A percentile compares a stretch with the other conserved stretches of the same genome.
phyloP scores from a whole-genome alignment of 2,888 invertebrate genomes.

The Dicyrtomina minuta region DNA sequence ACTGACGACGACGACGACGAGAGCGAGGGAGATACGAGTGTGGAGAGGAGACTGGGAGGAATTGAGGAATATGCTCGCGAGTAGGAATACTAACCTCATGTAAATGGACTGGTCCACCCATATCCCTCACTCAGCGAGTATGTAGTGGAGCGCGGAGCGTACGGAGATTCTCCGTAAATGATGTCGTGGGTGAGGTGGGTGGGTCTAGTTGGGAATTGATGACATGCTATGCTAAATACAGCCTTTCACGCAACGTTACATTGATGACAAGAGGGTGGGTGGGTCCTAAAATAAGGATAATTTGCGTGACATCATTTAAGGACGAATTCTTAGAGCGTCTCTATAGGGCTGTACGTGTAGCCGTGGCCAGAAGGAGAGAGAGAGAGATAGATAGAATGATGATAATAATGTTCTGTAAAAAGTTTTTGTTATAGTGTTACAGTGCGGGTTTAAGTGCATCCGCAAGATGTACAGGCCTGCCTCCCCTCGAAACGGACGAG shows the following conservation, averaged over 20 bases:
- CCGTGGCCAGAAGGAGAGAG: not conserved
- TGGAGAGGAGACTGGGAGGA: not conserved
- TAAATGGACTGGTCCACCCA: conserved; percentile 23
- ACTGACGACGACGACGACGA: not conserved
- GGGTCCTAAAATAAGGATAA: no score
- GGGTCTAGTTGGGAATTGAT: no score
- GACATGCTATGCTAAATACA: no score
- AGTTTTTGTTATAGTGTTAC: not conserved
- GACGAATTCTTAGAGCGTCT: no score
- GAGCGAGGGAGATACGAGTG: not conserved
- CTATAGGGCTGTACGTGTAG: no score
- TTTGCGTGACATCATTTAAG: no score
- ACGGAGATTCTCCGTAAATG: no score
- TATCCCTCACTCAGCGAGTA: conserved; percentile 15
- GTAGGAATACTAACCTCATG: conserved; percentile 5
- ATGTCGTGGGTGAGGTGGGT: not conserved
- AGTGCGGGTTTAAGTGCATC: conserved; percentile 15
- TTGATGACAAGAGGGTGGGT: no score
- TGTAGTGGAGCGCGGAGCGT: not conserved
- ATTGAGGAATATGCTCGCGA: not conserved
- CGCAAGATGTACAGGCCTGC: conserved; percentile 4
- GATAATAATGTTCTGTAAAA: not conserved
- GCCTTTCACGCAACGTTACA: no score
- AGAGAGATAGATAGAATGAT: not conserved
- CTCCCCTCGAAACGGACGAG: conserved; percentile 8